Conservation (phyloP, 2,797 vertebrate species). For the Sorex maritimensis region DNA sequence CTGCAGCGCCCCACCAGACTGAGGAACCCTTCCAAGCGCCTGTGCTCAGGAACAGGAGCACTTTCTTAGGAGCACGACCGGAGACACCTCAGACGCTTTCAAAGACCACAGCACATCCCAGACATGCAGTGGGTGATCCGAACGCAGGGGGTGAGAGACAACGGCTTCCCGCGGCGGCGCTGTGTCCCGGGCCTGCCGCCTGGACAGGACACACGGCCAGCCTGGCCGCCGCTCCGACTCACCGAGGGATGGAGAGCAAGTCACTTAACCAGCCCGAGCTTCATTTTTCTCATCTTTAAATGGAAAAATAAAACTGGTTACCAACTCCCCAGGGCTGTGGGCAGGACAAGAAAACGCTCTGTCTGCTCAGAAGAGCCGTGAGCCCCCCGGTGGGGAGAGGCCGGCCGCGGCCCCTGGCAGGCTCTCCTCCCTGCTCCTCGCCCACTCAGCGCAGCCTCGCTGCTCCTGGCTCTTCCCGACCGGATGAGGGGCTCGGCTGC, state of each 20-base stretch:
- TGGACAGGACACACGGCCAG: not conserved
- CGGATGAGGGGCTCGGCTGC: too few relatives aligned
- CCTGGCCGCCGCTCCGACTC: conserved; percentile 73
- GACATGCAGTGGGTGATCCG: conserved; percentile 60
- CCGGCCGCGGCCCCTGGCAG: too few relatives aligned
- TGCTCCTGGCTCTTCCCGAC: too few relatives aligned
- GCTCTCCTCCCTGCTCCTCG: too few relatives aligned
- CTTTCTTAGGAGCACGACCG: conserved; percentile 46
- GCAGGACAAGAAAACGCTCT: conserved; percentile 70
- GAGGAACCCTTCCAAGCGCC: too few relatives aligned
- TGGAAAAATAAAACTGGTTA: conserved; percentile 86
- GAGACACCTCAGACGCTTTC: not conserved
- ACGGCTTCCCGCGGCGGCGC: too few relatives aligned
- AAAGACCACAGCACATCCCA: conserved; percentile 27
- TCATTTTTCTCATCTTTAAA: conserved; percentile 87
- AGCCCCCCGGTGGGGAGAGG: too few relatives aligned
- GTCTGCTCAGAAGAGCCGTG: not conserved
- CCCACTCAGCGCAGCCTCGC: too few relatives aligned
- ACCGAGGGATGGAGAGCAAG: conserved; percentile 83
- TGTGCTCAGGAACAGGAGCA: not conserved
- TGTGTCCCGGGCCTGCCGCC: too few relatives aligned
- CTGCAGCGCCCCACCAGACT: too few relatives aligned
- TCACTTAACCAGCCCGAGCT: conserved; percentile 88
- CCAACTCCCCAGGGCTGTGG: conserved; percentile 63
- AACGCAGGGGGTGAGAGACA: not conserved